phyloP scores from a whole-genome alignment of 2,113 vertebrate species.

The Dicerorhinus sumatrensis region DNA sequence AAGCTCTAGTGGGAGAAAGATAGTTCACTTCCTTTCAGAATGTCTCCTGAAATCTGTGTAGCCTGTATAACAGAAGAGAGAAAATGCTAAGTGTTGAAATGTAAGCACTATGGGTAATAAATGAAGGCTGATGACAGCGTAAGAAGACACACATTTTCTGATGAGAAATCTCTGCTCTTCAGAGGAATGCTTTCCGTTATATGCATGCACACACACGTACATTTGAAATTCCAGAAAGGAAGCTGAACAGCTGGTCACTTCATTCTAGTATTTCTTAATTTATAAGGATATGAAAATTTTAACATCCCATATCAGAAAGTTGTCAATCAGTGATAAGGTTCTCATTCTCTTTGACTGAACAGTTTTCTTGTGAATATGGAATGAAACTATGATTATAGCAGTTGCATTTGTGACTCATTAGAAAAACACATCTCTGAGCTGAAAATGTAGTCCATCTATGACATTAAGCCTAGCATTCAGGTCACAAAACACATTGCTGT shows the following conservation, averaged over 20 bases:
- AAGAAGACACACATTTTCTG: neutral
- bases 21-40: neutral
- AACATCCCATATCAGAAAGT: conserved; percentile 83
- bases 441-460: conserved; percentile 36
- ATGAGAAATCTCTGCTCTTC: conserved; percentile 11
- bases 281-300: conserved; percentile 87
- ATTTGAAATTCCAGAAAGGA: conserved; percentile 76
- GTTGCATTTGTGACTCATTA: conserved; percentile 77
- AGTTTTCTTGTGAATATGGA: conserved; percentile 69
- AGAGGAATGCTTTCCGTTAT: neutral
- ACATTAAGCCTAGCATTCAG: neutral
- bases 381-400: conserved; percentile 76
- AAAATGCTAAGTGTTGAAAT: conserved; percentile 39
- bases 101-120: conserved; percentile 23
- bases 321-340: conserved; percentile 78
- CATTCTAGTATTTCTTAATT: conserved; percentile 87
- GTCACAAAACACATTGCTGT: neutral
- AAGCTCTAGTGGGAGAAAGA: neutral
- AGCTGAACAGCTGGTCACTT: conserved; percentile 86
- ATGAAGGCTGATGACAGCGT: neutral
- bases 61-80: neutral
- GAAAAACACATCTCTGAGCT: conserved; percentile 78
- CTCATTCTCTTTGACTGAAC: conserved; percentile 79
- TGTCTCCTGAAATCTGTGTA: conserved; percentile 28
- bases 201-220: neutral